A percentile compares a stretch with the other conserved stretches of the same genome.
Conservation (phyloP, 2,888 invertebrate genomes). For the Machimus atricapillus region DNA sequence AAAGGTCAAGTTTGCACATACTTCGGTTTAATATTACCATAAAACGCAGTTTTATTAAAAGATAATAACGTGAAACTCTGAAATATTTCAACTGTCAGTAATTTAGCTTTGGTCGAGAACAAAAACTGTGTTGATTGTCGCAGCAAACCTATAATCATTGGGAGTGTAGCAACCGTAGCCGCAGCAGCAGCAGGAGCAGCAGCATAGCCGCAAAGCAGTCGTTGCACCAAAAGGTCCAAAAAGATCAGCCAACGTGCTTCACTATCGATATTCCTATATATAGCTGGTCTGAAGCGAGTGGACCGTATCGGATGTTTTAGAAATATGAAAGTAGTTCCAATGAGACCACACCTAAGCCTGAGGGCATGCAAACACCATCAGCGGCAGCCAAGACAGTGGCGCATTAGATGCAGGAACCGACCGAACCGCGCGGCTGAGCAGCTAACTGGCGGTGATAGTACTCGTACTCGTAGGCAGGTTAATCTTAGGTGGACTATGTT, state of each 20-base stretch:
- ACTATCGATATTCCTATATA: slow-evolving; percentile 37
- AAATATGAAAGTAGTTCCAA: slow-evolving; percentile 59
- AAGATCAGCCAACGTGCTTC: slow-evolving; percentile 34
- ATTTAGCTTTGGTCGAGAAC: slow-evolving; percentile 34
- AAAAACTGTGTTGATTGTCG: slow-evolving; percentile 38
- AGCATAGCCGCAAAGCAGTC: neutral
- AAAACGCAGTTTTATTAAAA: slow-evolving; percentile 37
- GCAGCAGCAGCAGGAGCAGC: neutral
- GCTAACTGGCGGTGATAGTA: slow-evolving; percentile 21
- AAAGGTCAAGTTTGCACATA: slow-evolving; percentile 38
- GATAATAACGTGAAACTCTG: slow-evolving; percentile 25
- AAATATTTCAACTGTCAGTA: slow-evolving; percentile 31
- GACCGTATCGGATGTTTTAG: slow-evolving; percentile 48
- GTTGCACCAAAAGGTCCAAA: slow-evolving; percentile 39
- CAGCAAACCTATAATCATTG: slow-evolving; percentile 34
- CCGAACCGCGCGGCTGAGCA: neutral
- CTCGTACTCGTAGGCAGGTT: slow-evolving; percentile 18
- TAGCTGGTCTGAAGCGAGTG: slow-evolving; percentile 23
- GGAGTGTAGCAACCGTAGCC: neutral
- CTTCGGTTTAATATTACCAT: slow-evolving; percentile 8
- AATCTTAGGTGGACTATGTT: slow-evolving; percentile 21
- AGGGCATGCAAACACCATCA: slow-evolving; percentile 47
- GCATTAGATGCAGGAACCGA: slow-evolving; percentile 37
- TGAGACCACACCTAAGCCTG: slow-evolving; percentile 57
- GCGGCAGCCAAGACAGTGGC: slow-evolving; percentile 33